phyloP scores from a whole-genome alignment of 2,888 invertebrate species.

The Notocelia uddmanniana region DNA sequence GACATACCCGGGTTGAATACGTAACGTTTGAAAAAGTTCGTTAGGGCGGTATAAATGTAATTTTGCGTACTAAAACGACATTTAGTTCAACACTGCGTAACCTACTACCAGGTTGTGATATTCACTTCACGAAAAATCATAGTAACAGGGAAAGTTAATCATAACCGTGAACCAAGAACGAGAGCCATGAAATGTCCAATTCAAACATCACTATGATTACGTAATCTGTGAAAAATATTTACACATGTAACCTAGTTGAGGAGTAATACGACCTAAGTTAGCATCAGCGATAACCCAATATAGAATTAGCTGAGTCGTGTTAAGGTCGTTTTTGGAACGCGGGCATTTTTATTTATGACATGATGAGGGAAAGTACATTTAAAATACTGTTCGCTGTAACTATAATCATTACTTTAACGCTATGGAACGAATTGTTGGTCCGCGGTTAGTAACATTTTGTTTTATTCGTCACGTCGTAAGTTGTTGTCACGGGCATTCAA shows the following conservation, averaged over 20 bases:
- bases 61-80: no score
- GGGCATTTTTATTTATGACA: neutral
- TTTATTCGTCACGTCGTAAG: neutral
- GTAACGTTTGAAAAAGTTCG: no score
- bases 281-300: neutral
- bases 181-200: neutral
- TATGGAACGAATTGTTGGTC: neutral
- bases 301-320: neutral
- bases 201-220: neutral
- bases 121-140: neutral
- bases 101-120: neutral
- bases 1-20: no score
- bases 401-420: neutral
- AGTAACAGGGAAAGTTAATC: neutral
- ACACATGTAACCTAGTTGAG: neutral
- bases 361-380: neutral
- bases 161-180: neutral
- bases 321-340: neutral
- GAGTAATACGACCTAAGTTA: no score
- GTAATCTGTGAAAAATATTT: neutral
- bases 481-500: neutral
- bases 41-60: no score
- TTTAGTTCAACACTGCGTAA: no score
- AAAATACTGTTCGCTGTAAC: neutral
- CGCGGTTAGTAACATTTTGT: conserved; percentile 1